phyloP scores from a whole-genome alignment of 2,888 invertebrate species.

The Exocentrus adspersus region DNA sequence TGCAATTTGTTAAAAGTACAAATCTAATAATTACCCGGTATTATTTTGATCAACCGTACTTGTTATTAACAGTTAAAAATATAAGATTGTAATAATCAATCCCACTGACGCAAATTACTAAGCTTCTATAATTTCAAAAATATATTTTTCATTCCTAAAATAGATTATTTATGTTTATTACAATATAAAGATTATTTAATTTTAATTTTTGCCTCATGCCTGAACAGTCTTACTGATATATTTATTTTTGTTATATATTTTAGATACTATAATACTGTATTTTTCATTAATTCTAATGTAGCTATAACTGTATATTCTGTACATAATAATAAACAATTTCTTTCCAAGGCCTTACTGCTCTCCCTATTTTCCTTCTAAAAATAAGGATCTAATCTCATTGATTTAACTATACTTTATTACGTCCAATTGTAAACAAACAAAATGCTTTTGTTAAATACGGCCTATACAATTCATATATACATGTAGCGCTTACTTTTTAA shows the following conservation, averaged over 20 bases:
- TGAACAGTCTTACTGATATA: conserved; percentile 18
- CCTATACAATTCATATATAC: conserved; percentile 6
- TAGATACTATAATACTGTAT: conserved; percentile 15
- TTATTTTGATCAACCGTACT: background rate
- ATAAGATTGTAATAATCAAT: no score
- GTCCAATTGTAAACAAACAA: conserved; percentile 2
- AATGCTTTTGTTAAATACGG: background rate
- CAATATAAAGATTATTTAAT: conserved; percentile 29
- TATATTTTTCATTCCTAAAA: conserved; percentile 25
- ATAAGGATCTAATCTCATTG: background rate
- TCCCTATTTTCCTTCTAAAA: background rate
- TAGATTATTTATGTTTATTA: conserved; percentile 11
- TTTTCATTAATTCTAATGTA: conserved; percentile 17
- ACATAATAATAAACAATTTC: conserved; percentile 30
- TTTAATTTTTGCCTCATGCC: conserved; percentile 10
- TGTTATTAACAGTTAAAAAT: background rate
- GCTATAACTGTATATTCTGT: conserved; percentile 30
- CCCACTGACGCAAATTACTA: background rate
- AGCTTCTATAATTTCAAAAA: conserved; percentile 21
- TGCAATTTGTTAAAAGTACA: no score
- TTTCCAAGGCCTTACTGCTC: no score
- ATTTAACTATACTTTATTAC: conserved; percentile 5
- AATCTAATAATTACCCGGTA: background rate
- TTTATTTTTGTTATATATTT: conserved; percentile 35
- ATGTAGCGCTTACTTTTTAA: background rate